Conservation (phyloP, 2,888 invertebrate species). For the Syrista parreyssii region DNA sequence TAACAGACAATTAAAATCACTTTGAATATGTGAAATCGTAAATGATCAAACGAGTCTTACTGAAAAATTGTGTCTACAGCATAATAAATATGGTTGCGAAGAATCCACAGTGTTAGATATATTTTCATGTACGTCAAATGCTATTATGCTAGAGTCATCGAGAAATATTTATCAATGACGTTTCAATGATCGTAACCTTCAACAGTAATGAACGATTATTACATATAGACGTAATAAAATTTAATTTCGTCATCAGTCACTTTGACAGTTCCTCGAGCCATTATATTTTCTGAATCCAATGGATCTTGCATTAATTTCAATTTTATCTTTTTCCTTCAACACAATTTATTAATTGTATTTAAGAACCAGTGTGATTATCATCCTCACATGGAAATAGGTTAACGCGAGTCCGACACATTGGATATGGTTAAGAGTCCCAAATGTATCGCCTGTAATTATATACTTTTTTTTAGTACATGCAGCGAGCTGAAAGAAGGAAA, state of each 20-base stretch:
- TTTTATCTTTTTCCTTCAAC: not conserved
- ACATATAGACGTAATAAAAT: not conserved
- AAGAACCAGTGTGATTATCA: constrained; percentile 33
- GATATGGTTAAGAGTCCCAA: not conserved
- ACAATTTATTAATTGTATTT: not conserved
- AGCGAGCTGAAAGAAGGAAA: not conserved
- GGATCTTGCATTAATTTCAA: not conserved
- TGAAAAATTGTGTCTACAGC: not conserved
- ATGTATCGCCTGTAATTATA: not conserved
- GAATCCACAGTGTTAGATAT: not conserved
- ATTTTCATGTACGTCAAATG: not conserved
- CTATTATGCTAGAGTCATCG: not conserved
- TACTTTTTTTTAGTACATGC: not conserved
- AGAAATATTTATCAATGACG: not conserved
- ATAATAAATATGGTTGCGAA: not conserved
- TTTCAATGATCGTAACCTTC: not conserved
- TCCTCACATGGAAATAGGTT: constrained; percentile 51
- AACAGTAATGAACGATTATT: not conserved
- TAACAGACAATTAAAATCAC: not conserved
- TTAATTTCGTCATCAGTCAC: not conserved
- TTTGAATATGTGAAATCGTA: not conserved
- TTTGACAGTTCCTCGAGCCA: not conserved
- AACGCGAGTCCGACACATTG: not conserved
- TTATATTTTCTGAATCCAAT: not conserved
- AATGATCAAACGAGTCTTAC: too few species aligned